Percentiles rank a stretch among this genome's conserved stretches.
Evolutionary conservation across 2,113 vertebrate species (phyloP).

Genomic region (Melanostigma gelatinosum): DNA sequence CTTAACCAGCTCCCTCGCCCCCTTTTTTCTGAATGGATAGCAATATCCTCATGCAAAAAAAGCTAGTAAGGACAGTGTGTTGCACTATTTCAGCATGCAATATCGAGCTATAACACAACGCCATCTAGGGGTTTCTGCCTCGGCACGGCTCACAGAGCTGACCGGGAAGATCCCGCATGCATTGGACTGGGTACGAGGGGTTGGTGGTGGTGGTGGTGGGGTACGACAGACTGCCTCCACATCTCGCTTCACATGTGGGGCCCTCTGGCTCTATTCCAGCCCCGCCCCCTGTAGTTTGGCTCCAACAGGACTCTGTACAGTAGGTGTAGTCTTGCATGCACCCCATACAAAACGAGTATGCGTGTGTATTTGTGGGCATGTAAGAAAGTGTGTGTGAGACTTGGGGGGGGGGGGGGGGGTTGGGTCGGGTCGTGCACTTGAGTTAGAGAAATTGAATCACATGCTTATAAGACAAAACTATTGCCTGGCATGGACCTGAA

Average conservation of each 20-base stretch:
- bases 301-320: constrained; percentile 75
- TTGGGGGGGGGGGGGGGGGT: constrained; percentile 1
- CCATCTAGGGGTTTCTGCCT: constrained; percentile 72
- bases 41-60: constrained; percentile 84
- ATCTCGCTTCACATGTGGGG: constrained; percentile 47
- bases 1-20: constrained; percentile 42
- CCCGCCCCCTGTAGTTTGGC: constrained; percentile 46
- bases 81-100: constrained; percentile 85
- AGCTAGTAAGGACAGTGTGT: constrained; percentile 80
- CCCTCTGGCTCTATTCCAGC: constrained; percentile 58
- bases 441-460: constrained; percentile 51
- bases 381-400: constrained; percentile 38
- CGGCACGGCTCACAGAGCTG: constrained; percentile 75
- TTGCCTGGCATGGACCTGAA: constrained; percentile 48
- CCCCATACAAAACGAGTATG: constrained; percentile 59
- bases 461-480: constrained; percentile 62
- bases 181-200: constrained; percentile 51
- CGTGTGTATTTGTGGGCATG: constrained; percentile 28
- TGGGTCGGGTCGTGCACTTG: constrained; percentile 33
- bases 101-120: constrained; percentile 83
- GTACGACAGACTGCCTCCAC: constrained; percentile 60
- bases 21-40: constrained; percentile 60
- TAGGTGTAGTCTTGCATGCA: constrained; percentile 75
- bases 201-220: constrained; percentile 1
- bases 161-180: constrained; percentile 79